These are phyloP conservation scores for Paralinhomoeus sp. DNA, from an alignment of 2,888 invertebrate species.

Conservation along the genomic window DNA sequence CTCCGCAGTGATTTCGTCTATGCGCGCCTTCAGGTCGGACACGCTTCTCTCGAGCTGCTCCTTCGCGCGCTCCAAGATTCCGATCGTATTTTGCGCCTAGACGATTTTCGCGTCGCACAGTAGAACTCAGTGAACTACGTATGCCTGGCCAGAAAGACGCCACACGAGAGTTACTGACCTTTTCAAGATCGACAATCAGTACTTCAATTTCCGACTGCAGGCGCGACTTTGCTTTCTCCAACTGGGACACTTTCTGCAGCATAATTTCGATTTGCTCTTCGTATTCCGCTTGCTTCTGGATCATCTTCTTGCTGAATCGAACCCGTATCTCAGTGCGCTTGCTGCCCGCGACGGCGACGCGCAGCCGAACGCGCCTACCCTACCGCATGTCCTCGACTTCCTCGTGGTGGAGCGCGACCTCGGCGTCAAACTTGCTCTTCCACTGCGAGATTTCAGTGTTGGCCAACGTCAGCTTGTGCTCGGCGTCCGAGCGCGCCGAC, in stretches of 20 bases:
- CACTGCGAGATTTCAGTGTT: slow-evolving; percentile 58
- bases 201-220: slow-evolving; percentile 92
- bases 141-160: no score
- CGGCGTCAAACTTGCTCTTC: slow-evolving; percentile 83
- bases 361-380: neutral
- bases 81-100: slow-evolving; percentile 67
- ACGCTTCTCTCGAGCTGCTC: slow-evolving; percentile 76
- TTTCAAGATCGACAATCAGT: slow-evolving; percentile 94
- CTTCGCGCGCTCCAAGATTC: slow-evolving; percentile 78
- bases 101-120: no score
- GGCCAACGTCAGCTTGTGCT: slow-evolving; percentile 77
- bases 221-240: slow-evolving; percentile 89
- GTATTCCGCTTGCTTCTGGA: slow-evolving; percentile 65
- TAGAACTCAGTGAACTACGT: no score
- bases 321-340: no score
- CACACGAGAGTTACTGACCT: slow-evolving; percentile 41
- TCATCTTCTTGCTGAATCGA: slow-evolving; percentile 27
- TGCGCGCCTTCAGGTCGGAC: slow-evolving; percentile 64
- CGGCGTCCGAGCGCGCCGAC: slow-evolving; percentile 80
- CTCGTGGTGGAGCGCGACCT: slow-evolving; percentile 71
- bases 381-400: slow-evolving; percentile 47
- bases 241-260: slow-evolving; percentile 64
- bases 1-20: slow-evolving; percentile 68
- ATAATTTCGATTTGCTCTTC: slow-evolving; percentile 90
- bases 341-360: no score